Percentiles rank a stretch among this genome's conserved stretches.
phyloP scores from a whole-genome alignment of 2,888 invertebrate genomes.

The Hypselothyrea guttata region DNA sequence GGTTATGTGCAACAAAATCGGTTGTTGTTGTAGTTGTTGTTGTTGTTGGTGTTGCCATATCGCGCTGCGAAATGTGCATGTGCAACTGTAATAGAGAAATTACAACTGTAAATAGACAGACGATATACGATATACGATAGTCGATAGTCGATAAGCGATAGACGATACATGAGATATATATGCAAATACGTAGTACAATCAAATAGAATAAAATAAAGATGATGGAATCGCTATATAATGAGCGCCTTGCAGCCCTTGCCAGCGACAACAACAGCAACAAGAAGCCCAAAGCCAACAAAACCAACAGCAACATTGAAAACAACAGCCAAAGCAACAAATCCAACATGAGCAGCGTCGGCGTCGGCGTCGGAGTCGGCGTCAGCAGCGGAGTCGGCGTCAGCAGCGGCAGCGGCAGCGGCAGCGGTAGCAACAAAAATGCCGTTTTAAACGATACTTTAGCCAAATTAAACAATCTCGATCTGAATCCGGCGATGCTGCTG shows the following conservation, averaged over 20 bases:
- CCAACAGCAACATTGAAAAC: neutral
- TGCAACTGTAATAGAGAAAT: constrained; percentile 3
- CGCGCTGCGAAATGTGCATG: constrained; percentile 2
- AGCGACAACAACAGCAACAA: constrained; percentile 10
- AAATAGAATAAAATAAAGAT: constrained; percentile 29
- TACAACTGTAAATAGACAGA: constrained; percentile 18
- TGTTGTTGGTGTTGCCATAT: constrained; percentile 8
- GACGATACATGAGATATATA: neutral
- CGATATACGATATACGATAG: too few species aligned
- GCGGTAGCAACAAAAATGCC: neutral
- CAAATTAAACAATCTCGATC: too few species aligned
- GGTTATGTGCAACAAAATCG: too few species aligned
- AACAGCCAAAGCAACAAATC: constrained; percentile 3
- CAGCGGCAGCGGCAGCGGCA: constrained; percentile 23
- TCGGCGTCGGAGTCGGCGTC: too few species aligned
- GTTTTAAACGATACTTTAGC: too few species aligned
- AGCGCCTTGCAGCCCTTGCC: constrained; percentile 26
- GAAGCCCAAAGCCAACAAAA: neutral
- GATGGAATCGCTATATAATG: constrained; percentile 58
- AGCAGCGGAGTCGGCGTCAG: constrained; percentile 24
- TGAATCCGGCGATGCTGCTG: too few species aligned
- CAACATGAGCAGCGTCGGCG: constrained; percentile 8
- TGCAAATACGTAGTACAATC: constrained; percentile 1
- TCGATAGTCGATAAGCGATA: neutral
- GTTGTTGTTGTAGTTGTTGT: constrained; percentile 13